Conservation (phyloP, 2,113 vertebrate genomes). For the Brachirus orientalis region DNA sequence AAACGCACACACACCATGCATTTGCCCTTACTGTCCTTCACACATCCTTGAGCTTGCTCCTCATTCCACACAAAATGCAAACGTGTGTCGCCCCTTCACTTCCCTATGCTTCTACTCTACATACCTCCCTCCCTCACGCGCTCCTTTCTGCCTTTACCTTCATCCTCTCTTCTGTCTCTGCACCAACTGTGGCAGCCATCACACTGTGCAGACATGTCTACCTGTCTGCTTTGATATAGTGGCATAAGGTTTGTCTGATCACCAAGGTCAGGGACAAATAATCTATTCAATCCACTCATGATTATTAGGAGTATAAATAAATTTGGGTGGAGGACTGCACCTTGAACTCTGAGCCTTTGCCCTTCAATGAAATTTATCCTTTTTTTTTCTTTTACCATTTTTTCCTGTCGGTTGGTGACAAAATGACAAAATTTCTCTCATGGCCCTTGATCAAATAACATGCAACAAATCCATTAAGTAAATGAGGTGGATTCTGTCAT, state of each 20-base stretch:
- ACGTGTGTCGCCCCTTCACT: constrained; percentile 62
- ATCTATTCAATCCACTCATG: constrained; percentile 88
- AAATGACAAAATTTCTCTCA: constrained; percentile 54
- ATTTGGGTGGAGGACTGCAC: constrained; percentile 88
- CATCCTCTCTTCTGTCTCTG: constrained; percentile 20
- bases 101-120: constrained; percentile 52
- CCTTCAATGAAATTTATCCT: constrained; percentile 82
- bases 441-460: constrained; percentile 43
- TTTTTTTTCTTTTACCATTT: constrained; percentile 79
- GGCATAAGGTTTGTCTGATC: constrained; percentile 81
- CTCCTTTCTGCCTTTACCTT: background rate
- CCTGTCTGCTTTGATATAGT: constrained; percentile 76
- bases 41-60: constrained; percentile 76
- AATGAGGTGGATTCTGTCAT: constrained; percentile 65
- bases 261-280: constrained; percentile 87
- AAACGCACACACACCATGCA: background rate
- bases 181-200: constrained; percentile 45
- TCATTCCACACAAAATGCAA: constrained; percentile 84
- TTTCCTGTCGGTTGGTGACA: constrained; percentile 60
- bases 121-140: constrained; percentile 19
- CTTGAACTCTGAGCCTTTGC: constrained; percentile 92
- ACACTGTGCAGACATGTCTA: constrained; percentile 53
- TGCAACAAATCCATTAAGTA: constrained; percentile 88
- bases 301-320: constrained; percentile 97
- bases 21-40: constrained; percentile 76